Evolutionary conservation across 2,113 vertebrate genomes (phyloP).

Genomic region (Danionella cerebrum): DNA sequence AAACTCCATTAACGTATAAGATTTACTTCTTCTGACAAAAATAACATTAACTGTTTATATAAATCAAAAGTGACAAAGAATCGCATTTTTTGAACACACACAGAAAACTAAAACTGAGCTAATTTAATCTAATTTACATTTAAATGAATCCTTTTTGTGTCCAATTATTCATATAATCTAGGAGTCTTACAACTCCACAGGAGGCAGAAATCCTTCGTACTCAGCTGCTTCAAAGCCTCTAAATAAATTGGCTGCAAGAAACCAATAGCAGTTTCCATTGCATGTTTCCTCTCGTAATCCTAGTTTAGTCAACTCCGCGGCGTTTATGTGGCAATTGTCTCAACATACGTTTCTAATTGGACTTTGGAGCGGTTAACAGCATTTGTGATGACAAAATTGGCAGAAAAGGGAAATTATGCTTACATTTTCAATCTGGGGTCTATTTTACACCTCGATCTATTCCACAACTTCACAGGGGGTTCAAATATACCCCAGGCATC

Average conservation of each 20-base stretch:
- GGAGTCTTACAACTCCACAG: conserved; percentile 39
- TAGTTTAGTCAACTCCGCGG: conserved; percentile 10
- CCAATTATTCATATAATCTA: conserved; percentile 50
- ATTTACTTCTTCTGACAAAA: not conserved
- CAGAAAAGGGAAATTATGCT: conserved; percentile 40
- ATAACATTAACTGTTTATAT: conserved; percentile 21
- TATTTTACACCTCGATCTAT: not conserved
- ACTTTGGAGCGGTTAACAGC: not conserved
- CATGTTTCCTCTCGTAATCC: conserved; percentile 26
- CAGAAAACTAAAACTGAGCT: conserved; percentile 36
- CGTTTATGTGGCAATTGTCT: conserved; percentile 18
- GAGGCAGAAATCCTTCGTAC: conserved; percentile 42
- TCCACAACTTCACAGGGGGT: not conserved
- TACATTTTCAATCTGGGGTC: not conserved
- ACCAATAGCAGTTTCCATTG: conserved; percentile 28
- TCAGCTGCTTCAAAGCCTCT: conserved; percentile 34
- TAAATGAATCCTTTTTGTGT: conserved; percentile 47
- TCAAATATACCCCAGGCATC: conserved; percentile 7
- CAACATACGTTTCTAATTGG: conserved; percentile 7
- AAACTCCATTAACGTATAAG: not conserved
- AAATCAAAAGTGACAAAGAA: conserved; percentile 14
- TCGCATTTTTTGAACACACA: conserved; percentile 3
- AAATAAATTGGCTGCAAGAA: conserved; percentile 37
- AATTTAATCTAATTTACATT: conserved; percentile 53
- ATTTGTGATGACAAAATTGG: conserved; percentile 38